Percentiles rank a stretch among this genome's conserved stretches.
Conservation (phyloP, 1,140 invertebrate species). For the Tetragonula clypearis region DNA sequence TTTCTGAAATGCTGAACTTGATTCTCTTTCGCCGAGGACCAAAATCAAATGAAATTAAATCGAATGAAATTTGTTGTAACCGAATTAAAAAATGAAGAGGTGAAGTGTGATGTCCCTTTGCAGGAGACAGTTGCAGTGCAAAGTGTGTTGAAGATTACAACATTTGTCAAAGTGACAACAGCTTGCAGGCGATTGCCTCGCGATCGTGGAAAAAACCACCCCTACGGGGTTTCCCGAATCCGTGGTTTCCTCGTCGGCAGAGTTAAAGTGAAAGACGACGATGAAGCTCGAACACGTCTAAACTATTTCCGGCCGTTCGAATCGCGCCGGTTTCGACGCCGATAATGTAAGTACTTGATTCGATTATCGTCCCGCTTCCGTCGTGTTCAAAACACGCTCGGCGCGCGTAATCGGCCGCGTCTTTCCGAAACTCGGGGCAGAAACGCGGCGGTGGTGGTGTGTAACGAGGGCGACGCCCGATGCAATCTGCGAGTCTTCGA, state of each 20-base stretch:
- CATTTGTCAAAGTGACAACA: too few species aligned
- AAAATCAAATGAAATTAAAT: too few species aligned
- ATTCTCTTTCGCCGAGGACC: too few species aligned
- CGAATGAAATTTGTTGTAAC: too few species aligned
- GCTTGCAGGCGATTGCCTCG: too few species aligned
- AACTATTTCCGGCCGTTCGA: neutral
- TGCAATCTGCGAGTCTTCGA: neutral
- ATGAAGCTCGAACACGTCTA: neutral
- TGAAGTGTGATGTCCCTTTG: too few species aligned
- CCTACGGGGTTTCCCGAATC: neutral
- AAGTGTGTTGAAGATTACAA: too few species aligned
- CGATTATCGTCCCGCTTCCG: slow-evolving; percentile 32
- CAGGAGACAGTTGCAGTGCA: too few species aligned
- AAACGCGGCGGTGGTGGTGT: neutral
- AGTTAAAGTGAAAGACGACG: neutral
- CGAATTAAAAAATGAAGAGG: too few species aligned
- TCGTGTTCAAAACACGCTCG: slow-evolving; percentile 20
- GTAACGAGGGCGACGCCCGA: neutral
- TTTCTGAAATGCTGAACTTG: too few species aligned
- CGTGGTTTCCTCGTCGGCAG: too few species aligned
- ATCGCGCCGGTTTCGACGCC: neutral
- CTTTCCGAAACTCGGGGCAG: neutral
- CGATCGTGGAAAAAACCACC: too few species aligned
- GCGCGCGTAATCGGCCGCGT: slow-evolving; percentile 8
- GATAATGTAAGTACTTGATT: slow-evolving; percentile 34